These are phyloP conservation scores for Protonemura montana DNA, from an alignment of 2,888 invertebrate species.

Conservation along the genomic window DNA sequence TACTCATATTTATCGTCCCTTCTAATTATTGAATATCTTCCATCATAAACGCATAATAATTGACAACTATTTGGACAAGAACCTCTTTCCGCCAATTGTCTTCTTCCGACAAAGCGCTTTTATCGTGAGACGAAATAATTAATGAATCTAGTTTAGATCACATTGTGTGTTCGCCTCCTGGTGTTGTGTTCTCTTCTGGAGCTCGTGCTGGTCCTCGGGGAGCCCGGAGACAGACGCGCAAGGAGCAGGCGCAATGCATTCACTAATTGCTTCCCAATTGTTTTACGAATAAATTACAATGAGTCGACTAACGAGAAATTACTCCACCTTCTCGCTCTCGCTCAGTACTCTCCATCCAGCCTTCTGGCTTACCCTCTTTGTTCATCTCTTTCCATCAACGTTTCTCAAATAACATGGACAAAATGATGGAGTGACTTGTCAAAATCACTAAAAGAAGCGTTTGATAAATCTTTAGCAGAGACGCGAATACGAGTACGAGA, in stretches of 20 bases:
- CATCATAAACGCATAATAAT: not conserved
- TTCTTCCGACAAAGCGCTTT: not conserved
- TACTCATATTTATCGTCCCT: not conserved
- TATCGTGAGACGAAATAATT: not conserved
- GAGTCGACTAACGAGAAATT: slow-evolving; percentile 44
- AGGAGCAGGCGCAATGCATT: slow-evolving; percentile 38
- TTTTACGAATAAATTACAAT: slow-evolving; percentile 44
- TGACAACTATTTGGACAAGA: not conserved
- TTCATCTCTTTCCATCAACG: slow-evolving; percentile 27
- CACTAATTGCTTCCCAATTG: slow-evolving; percentile 45
- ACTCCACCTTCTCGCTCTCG: slow-evolving; percentile 18
- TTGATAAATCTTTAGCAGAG: slow-evolving; percentile 37
- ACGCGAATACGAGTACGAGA: not conserved
- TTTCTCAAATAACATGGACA: slow-evolving; percentile 20
- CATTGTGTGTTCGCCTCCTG: slow-evolving; percentile 17
- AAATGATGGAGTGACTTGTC: slow-evolving; percentile 40
- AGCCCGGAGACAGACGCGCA: slow-evolving; percentile 18
- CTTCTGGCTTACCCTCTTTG: not conserved
- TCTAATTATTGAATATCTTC: not conserved
- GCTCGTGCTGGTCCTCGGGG: not conserved
- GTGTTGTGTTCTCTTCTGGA: not conserved
- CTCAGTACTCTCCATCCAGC: slow-evolving; percentile 24
- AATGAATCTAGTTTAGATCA: not conserved
- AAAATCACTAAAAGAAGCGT: slow-evolving; percentile 37
- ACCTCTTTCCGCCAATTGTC: not conserved